phyloP scores from a whole-genome alignment of 2,888 invertebrate genomes.

The Drosophila birchii region DNA sequence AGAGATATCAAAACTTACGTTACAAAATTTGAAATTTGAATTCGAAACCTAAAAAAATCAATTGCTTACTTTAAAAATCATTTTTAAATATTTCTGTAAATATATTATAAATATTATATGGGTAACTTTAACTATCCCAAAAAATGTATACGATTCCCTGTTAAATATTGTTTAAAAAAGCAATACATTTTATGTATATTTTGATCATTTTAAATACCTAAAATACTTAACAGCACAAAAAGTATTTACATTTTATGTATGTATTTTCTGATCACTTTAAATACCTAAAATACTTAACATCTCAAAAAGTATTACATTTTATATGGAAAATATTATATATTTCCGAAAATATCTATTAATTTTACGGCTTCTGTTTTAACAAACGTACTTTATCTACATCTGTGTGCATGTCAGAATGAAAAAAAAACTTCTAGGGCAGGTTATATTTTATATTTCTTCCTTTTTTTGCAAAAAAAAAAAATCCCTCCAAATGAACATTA shows the following conservation, averaged over 20 bases:
- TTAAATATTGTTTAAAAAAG: background rate
- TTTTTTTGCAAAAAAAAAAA: constrained; percentile 25
- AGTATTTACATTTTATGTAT: too few species aligned
- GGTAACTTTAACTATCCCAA: background rate
- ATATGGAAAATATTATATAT: background rate
- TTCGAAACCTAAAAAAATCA: too few species aligned
- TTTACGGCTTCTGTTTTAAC: constrained; percentile 10
- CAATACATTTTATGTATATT: background rate
- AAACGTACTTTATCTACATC: constrained; percentile 17
- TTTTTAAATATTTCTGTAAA: too few species aligned
- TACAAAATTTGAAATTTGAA: too few species aligned
- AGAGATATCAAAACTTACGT: too few species aligned
- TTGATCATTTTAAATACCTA: too few species aligned
- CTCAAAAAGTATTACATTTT: background rate
- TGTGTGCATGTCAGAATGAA: constrained; percentile 31
- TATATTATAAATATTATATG: too few species aligned
- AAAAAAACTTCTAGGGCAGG: constrained; percentile 68
- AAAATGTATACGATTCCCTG: background rate
- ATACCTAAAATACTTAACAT: background rate
- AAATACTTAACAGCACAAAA: too few species aligned
- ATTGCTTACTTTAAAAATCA: too few species aligned
- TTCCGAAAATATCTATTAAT: constrained; percentile 2
- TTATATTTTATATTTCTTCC: constrained; percentile 36
- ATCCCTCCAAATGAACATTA: constrained; percentile 35
- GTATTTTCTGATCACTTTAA: background rate